These are phyloP conservation scores for Callithrix jacchus DNA, from an alignment of 2,113 vertebrate genomes.

Conservation along the genomic window DNA sequence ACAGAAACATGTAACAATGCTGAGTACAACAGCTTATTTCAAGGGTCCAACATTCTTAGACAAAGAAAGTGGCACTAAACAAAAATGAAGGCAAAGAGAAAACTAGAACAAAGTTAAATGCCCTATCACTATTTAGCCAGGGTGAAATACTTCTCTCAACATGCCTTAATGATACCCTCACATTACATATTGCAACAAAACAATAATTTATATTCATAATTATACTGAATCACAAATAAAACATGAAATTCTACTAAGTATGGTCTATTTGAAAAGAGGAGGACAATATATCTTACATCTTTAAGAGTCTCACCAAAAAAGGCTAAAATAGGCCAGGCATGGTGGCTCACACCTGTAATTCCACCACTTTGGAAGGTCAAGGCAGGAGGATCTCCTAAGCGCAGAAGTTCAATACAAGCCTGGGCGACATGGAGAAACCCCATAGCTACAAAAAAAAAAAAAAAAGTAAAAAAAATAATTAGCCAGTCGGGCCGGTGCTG, in stretches of 20 bases:
- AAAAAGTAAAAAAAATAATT: no score
- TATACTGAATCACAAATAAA: slow-evolving; percentile 39
- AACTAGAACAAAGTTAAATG: slow-evolving; percentile 43
- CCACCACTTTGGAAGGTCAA: no score
- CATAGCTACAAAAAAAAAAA: no score
- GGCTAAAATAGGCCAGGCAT: no score
- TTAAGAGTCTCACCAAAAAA: background rate
- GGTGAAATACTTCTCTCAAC: background rate
- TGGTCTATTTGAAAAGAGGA: slow-evolving; percentile 11
- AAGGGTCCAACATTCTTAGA: slow-evolving; percentile 11
- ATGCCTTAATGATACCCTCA: background rate
- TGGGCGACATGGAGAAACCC: no score
- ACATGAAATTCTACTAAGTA: slow-evolving; percentile 9
- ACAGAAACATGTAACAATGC: slow-evolving; percentile 40
- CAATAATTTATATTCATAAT: slow-evolving; percentile 53
- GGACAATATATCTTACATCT: background rate
- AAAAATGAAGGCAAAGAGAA: slow-evolving; percentile 17
- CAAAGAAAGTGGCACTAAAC: slow-evolving; percentile 21
- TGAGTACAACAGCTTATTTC: slow-evolving; percentile 14
- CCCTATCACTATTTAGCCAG: background rate
- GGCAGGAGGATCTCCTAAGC: no score
- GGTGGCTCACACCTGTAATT: no score
- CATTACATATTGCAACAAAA: background rate
- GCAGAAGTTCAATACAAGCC: no score
- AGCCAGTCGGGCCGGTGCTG: no score